Percentiles rank a stretch among this genome's conserved stretches.
These are phyloP conservation scores for Papilio demoleus DNA, from an alignment of 2,888 invertebrate species.

Conservation along the genomic window DNA sequence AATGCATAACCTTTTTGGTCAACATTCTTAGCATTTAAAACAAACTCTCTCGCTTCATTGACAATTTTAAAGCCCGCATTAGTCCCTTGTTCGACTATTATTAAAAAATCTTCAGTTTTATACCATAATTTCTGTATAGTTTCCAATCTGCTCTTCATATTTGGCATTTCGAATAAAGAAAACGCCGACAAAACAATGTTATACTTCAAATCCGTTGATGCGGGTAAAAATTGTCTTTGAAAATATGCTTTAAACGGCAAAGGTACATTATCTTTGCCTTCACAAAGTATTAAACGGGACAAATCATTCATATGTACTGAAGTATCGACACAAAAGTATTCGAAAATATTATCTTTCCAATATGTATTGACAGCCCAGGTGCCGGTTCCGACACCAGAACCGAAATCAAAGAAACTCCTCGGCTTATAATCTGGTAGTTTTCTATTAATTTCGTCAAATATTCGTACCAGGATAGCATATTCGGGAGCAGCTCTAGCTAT, in stretches of 20 bases:
- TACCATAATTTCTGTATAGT: constrained; percentile 91
- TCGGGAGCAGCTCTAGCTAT: constrained; percentile 88
- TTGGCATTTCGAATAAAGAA: constrained; percentile 91
- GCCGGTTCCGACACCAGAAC: constrained; percentile 94
- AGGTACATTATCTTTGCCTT: constrained; percentile 85
- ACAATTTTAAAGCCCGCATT: constrained; percentile 91
- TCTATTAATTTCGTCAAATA: constrained; percentile 88
- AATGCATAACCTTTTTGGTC: constrained; percentile 85
- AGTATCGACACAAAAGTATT: constrained; percentile 93
- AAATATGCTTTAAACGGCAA: constrained; percentile 85
- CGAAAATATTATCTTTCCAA: constrained; percentile 89
- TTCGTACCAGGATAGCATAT: constrained; percentile 87
- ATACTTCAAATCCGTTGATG: constrained; percentile 84
- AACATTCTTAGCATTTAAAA: constrained; percentile 84
- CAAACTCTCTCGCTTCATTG: constrained; percentile 92
- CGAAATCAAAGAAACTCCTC: constrained; percentile 93
- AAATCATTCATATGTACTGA: constrained; percentile 93
- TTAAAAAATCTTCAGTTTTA: constrained; percentile 91
- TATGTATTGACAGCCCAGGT: constrained; percentile 91
- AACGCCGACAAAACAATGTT: constrained; percentile 92
- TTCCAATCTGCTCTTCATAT: constrained; percentile 85
- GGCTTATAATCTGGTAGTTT: constrained; percentile 88
- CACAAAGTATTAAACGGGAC: constrained; percentile 87
- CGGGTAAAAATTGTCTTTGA: constrained; percentile 92
- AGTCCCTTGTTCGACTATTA: constrained; percentile 93